A percentile compares a stretch with the other conserved stretches of the same genome.
These are phyloP conservation scores for Anableps anableps DNA, from an alignment of 2,797 vertebrate species.

Conservation along the genomic window DNA sequence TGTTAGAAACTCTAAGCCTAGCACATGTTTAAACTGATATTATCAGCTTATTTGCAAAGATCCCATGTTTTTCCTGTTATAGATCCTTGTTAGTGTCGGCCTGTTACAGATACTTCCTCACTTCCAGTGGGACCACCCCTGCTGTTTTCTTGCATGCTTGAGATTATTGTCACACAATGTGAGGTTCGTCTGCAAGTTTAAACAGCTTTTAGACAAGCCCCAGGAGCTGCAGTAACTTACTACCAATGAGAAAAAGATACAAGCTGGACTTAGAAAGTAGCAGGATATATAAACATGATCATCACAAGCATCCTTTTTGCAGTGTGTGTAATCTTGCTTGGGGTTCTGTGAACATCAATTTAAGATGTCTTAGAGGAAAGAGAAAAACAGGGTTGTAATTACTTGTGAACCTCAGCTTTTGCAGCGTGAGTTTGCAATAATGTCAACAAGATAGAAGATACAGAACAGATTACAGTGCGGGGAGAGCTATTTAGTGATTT, in stretches of 20 bases:
- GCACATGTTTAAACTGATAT: neutral
- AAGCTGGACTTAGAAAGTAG: slow-evolving; percentile 1
- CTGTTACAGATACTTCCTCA: neutral
- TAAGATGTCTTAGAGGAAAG: slow-evolving; percentile 9
- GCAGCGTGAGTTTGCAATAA: neutral
- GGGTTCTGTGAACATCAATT: slow-evolving; percentile 5
- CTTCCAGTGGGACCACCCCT: neutral
- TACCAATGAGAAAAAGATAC: neutral
- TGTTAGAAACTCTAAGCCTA: neutral
- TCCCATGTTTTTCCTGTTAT: neutral
- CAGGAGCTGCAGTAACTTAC: slow-evolving; percentile 12
- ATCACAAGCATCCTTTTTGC: slow-evolving; percentile 3
- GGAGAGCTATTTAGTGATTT: neutral
- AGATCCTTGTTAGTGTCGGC: neutral
- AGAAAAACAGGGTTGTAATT: neutral
- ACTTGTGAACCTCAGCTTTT: neutral
- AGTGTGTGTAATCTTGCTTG: neutral
- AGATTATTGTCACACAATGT: slow-evolving; percentile 10
- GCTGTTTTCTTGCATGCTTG: neutral
- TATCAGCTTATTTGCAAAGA: neutral
- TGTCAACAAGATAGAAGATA: slow-evolving; percentile 3
- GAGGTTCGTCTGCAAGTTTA: neutral
- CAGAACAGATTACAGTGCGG: neutral
- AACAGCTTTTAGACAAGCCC: slow-evolving; percentile 3
- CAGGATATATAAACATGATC: slow-evolving; percentile 16